phyloP scores from a whole-genome alignment of 2,888 invertebrate genomes.

The Mesopsocus fuscifrons region DNA sequence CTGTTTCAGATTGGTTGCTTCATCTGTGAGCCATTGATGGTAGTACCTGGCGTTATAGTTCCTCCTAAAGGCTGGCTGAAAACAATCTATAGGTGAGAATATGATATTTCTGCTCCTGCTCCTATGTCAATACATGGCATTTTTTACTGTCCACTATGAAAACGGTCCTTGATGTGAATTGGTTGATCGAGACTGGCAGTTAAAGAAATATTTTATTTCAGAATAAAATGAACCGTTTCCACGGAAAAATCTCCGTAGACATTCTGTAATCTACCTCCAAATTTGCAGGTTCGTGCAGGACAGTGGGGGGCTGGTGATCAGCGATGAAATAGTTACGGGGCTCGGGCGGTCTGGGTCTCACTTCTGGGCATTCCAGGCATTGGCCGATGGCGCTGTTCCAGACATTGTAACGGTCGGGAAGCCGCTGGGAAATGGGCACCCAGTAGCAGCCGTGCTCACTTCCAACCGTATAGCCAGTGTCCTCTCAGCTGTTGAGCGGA shows the following conservation, averaged over 20 bases:
- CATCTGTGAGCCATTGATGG: constrained; percentile 20
- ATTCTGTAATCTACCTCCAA: no score
- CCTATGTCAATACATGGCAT: no score
- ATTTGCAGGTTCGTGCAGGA: constrained; percentile 27
- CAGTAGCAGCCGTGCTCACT: constrained; percentile 36
- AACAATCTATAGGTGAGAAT: not conserved
- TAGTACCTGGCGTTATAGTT: constrained; percentile 20
- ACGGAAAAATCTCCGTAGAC: no score
- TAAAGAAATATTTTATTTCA: no score
- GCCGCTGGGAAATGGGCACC: constrained; percentile 31
- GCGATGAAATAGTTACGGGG: constrained; percentile 38
- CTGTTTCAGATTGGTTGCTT: constrained; percentile 19
- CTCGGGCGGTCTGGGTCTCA: constrained; percentile 33
- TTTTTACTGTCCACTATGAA: no score
- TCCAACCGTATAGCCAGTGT: constrained; percentile 30
- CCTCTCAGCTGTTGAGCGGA: constrained; percentile 18
- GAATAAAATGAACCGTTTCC: no score
- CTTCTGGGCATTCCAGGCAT: constrained; percentile 33
- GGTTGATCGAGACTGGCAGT: no score
- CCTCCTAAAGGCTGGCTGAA: constrained; percentile 20
- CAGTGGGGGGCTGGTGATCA: constrained; percentile 33
- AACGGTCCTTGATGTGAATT: no score
- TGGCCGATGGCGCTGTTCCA: constrained; percentile 27
- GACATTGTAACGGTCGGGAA: constrained; percentile 29
- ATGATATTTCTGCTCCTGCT: no score